These are phyloP conservation scores for Diadegma fenestrale DNA, from an alignment of 2,888 invertebrate species.

Conservation along the genomic window DNA sequence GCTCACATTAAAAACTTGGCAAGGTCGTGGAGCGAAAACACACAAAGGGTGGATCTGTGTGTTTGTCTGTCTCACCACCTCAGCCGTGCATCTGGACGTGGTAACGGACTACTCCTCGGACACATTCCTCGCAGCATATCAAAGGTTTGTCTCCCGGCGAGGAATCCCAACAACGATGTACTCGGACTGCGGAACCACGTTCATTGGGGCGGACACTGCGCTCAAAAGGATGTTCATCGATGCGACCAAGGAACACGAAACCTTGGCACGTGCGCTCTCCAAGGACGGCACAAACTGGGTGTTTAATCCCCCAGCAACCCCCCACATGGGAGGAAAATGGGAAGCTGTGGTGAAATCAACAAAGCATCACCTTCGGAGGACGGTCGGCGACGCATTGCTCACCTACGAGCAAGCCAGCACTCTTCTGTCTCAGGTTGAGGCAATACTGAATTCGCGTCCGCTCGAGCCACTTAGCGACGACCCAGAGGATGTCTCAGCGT, in stretches of 20 bases:
- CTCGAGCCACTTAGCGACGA: conserved; percentile 70
- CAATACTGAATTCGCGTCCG: conserved; percentile 74
- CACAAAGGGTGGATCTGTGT: conserved; percentile 69
- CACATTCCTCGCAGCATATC: not conserved
- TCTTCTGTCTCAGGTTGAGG: conserved; percentile 72
- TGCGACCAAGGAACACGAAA: not conserved
- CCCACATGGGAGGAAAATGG: conserved; percentile 77
- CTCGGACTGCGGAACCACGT: conserved; percentile 15
- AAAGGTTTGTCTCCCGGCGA: not conserved
- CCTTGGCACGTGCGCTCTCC: not conserved
- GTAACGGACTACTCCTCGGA: conserved; percentile 39
- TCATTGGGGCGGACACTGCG: conserved; percentile 20
- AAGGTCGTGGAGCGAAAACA: conserved; percentile 50
- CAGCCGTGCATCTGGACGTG: conserved; percentile 68
- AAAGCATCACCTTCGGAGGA: conserved; percentile 71
- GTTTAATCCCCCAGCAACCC: conserved; percentile 74
- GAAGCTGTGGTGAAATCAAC: conserved; percentile 74
- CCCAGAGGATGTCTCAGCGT: conserved; percentile 64
- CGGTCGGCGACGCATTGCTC: conserved; percentile 66
- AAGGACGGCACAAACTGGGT: conserved; percentile 69
- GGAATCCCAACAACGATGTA: not conserved
- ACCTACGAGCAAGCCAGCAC: conserved; percentile 76
- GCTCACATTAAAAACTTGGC: conserved; percentile 54
- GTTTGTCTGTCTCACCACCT: conserved; percentile 72
- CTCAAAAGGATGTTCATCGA: conserved; percentile 25